Conservation (phyloP, 1,140 invertebrate species). For the Cyclina sinensis region DNA sequence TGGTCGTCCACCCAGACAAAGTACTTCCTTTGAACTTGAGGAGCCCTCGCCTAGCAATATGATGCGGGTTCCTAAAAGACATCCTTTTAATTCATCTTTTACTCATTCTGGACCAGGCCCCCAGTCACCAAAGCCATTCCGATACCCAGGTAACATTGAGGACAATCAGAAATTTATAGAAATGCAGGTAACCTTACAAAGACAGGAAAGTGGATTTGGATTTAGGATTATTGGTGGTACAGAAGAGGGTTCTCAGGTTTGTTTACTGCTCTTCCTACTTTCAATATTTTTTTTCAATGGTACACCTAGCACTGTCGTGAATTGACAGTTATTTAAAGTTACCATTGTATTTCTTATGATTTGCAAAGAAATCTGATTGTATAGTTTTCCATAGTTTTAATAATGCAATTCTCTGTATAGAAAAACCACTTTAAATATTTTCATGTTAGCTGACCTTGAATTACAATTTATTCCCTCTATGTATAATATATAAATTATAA, state of each 20-base stretch:
- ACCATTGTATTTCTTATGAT: too few species aligned
- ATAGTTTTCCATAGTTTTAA: too few species aligned
- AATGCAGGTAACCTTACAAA: conserved; percentile 92
- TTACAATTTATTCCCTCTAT: too few species aligned
- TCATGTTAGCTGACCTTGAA: too few species aligned
- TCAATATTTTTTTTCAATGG: too few species aligned
- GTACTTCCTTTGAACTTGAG: conserved; percentile 90
- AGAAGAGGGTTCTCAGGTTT: conserved; percentile 97
- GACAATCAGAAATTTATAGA: conserved; percentile 89
- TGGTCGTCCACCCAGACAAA: conserved; percentile 88
- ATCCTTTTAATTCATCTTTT: conserved; percentile 72
- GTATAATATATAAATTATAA: too few species aligned
- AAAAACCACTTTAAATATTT: too few species aligned
- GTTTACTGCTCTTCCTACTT: not conserved
- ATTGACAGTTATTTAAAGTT: too few species aligned
- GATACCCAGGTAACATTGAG: conserved; percentile 68
- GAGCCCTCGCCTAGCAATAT: conserved; percentile 82
- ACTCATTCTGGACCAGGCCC: conserved; percentile 57
- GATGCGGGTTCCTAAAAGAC: conserved; percentile 77
- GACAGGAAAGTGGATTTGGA: conserved; percentile 96
- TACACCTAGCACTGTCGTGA: too few species aligned
- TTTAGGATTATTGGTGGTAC: conserved; percentile 99
- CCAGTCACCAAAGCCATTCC: too few species aligned
- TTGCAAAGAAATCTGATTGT: too few species aligned
- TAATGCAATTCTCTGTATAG: too few species aligned